These are phyloP conservation scores for Neodiprion lecontei DNA, from an alignment of 1,140 invertebrate species.

Conservation along the genomic window DNA sequence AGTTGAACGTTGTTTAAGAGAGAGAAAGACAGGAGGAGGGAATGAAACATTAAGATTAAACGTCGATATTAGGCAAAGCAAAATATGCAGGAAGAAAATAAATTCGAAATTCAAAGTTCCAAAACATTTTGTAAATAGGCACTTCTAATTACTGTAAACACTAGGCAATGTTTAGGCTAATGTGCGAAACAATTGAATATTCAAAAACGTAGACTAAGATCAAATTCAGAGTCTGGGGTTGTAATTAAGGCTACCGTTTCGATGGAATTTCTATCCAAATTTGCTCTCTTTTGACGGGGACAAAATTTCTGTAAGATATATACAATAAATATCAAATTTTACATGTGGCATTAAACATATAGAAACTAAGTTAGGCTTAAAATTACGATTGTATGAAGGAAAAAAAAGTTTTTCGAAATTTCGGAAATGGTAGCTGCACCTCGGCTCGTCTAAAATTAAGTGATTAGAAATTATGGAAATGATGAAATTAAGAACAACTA, in stretches of 20 bases:
- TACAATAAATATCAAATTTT: constrained; percentile 8
- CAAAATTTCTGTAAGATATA: not conserved
- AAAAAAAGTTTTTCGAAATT: not conserved
- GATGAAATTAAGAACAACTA: constrained; percentile 29
- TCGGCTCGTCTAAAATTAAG: constrained; percentile 7
- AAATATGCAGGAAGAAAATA: not conserved
- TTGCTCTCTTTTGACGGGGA: not conserved
- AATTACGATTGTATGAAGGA: not conserved
- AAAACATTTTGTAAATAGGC: constrained; percentile 35
- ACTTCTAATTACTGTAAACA: constrained; percentile 28
- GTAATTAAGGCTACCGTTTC: not conserved
- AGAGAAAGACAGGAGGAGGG: constrained; percentile 5
- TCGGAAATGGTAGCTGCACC: not conserved
- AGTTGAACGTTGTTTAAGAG: constrained; percentile 10
- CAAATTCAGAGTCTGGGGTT: not conserved
- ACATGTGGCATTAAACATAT: not conserved
- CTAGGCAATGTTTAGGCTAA: constrained; percentile 26
- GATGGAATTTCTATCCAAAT: not conserved
- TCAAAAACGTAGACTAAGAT: constrained; percentile 7
- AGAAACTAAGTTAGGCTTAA: constrained; percentile 5
- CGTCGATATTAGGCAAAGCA: not conserved
- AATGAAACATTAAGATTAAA: not conserved
- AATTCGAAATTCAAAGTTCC: constrained; percentile 24
- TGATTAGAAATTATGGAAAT: constrained; percentile 2
- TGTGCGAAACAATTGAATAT: constrained; percentile 9